Percentiles rank a stretch among this genome's conserved stretches.
phyloP scores from a whole-genome alignment of 2,888 invertebrate genomes.

The Epinotia ramella region DNA sequence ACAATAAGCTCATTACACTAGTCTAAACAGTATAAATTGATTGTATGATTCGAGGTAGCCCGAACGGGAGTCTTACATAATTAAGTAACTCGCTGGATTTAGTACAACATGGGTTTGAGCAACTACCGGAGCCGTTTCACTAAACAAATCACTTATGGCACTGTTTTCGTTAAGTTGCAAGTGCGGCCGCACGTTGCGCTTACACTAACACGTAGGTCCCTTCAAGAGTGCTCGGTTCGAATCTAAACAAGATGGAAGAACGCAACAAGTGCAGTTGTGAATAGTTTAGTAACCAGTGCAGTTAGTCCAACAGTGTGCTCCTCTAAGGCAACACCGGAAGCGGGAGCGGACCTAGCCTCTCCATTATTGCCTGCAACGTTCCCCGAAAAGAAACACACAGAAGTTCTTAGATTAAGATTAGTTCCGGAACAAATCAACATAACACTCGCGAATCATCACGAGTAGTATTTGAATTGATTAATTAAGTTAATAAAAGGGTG shows the following conservation, averaged over 20 bases:
- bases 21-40: slow-evolving; percentile 58
- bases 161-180: slow-evolving; percentile 76
- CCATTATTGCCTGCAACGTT: not conserved
- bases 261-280: slow-evolving; percentile 39
- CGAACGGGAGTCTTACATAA: slow-evolving; percentile 63
- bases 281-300: slow-evolving; percentile 51
- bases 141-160: slow-evolving; percentile 76
- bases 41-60: slow-evolving; percentile 73
- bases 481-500: slow-evolving; percentile 7
- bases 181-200: slow-evolving; percentile 57
- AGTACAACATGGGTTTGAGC: slow-evolving; percentile 65
- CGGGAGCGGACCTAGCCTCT: not conserved
- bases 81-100: slow-evolving; percentile 63
- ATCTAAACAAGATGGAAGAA: slow-evolving; percentile 38
- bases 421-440: slow-evolving; percentile 8
- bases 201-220: slow-evolving; percentile 60
- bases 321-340: not conserved
- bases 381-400: slow-evolving; percentile 6
- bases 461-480: slow-evolving; percentile 12
- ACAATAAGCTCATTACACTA: slow-evolving; percentile 54
- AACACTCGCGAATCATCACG: not conserved
- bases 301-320: slow-evolving; percentile 16
- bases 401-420: not conserved
- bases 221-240: slow-evolving; percentile 47
- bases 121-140: slow-evolving; percentile 67